These are phyloP conservation scores for Sylvia borin DNA, from an alignment of 2,797 vertebrate species.

Conservation along the genomic window DNA sequence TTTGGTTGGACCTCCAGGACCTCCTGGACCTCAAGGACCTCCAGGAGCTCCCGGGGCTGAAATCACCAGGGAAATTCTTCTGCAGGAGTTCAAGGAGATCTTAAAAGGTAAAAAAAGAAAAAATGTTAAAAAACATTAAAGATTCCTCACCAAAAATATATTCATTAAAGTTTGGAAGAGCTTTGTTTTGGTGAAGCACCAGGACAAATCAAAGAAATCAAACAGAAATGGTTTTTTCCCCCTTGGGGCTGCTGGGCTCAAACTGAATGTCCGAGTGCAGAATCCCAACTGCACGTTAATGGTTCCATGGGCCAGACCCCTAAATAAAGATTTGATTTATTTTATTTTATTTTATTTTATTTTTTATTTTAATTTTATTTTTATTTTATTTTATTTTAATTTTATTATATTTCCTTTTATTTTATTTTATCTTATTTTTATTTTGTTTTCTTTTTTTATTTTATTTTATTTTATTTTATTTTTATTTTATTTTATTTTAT, in stretches of 20 bases:
- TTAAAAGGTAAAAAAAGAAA: constrained; percentile 90
- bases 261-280: background rate
- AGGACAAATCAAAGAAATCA: background rate
- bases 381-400: background rate
- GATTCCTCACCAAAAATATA: constrained; percentile 75
- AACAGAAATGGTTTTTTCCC: background rate
- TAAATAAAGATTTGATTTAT: background rate
- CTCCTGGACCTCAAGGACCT: constrained; percentile 87
- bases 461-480: too few relatives aligned
- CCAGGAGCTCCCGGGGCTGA: constrained; percentile 86
- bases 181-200: background rate
- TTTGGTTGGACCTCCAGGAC: constrained; percentile 89
- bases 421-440: too few relatives aligned
- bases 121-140: constrained; percentile 92
- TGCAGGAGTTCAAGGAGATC: constrained; percentile 92
- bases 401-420: background rate
- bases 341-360: too few relatives aligned
- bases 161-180: background rate
- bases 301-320: background rate
- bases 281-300: background rate
- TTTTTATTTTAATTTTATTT: background rate
- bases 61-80: constrained; percentile 87
- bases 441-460: too few relatives aligned
- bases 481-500: background rate
- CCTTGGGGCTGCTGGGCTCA: background rate